Evolutionary conservation across 1,140 invertebrate genomes (phyloP).

Genomic region (Drosophila kikkawai): DNA sequence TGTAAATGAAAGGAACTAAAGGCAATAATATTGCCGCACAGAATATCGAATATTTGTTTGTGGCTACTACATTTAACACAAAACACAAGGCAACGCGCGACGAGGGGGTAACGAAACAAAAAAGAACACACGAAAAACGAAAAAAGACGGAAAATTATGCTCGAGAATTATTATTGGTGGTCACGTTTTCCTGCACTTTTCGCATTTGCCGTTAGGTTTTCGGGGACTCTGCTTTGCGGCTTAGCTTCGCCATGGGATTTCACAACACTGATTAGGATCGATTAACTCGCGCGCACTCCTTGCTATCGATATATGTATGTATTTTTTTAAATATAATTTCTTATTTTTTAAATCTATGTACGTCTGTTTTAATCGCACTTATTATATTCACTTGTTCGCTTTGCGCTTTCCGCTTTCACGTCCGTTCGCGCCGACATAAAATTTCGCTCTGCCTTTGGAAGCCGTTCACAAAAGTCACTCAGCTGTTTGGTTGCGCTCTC

Average conservation of each 20-base stretch:
- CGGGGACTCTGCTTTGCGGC: constrained; percentile 23
- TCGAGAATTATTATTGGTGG: constrained; percentile 32
- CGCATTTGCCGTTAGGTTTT: constrained; percentile 43
- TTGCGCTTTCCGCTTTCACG: constrained; percentile 19
- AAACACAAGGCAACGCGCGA: constrained; percentile 50
- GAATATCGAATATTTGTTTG: constrained; percentile 45
- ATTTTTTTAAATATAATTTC: constrained; percentile 1
- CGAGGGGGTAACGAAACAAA: constrained; percentile 14
- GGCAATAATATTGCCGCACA: constrained; percentile 26
- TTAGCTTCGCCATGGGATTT: constrained; percentile 46
- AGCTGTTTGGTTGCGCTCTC: constrained; percentile 12
- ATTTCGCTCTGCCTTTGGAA: constrained; percentile 40
- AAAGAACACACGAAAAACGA: constrained; percentile 24
- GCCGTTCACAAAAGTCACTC: constrained; percentile 4
- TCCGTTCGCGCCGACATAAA: constrained; percentile 36
- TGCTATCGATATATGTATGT: constrained; percentile 23
- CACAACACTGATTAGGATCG: constrained; percentile 45
- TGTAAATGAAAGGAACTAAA: constrained; percentile 26
- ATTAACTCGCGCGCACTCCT: constrained; percentile 56
- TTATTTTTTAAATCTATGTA: constrained; percentile 16
- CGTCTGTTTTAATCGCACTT: constrained; percentile 18
- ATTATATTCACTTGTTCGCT: constrained; percentile 13
- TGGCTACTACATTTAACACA: constrained; percentile 61
- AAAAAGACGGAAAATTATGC: constrained; percentile 24
- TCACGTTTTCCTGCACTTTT: constrained; percentile 49